Evolutionary conservation across 1,140 invertebrate species (phyloP).

Genomic region (Sinella curviseta): DNA sequence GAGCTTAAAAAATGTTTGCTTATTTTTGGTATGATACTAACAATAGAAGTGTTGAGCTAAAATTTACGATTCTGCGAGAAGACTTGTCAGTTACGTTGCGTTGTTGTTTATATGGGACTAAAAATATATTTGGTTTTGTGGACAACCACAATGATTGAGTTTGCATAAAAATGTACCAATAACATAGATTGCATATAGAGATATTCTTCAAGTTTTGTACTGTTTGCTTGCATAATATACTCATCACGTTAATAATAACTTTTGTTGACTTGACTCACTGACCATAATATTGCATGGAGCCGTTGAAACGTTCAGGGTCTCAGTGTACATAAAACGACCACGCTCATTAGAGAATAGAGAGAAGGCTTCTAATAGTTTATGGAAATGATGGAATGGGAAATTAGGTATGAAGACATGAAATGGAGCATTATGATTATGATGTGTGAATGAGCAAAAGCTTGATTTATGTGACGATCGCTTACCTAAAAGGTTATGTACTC

Average conservation of each 20-base stretch:
- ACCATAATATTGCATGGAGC: too few relatives aligned
- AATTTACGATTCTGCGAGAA: too few relatives aligned
- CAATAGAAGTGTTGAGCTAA: too few relatives aligned
- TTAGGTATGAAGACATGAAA: not conserved
- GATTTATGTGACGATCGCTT: slow-evolving; percentile 2
- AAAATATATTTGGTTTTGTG: too few relatives aligned
- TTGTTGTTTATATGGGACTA: not conserved
- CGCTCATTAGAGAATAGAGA: not conserved
- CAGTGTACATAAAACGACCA: not conserved
- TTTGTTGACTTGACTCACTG: too few relatives aligned
- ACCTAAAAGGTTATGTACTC: slow-evolving; percentile 1
- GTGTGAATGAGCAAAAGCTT: not conserved
- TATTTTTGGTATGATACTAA: too few relatives aligned
- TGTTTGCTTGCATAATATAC: too few relatives aligned
- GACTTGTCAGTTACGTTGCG: not conserved
- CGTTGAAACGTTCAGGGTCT: slow-evolving; percentile 10
- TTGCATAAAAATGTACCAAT: not conserved
- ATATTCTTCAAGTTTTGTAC: too few relatives aligned
- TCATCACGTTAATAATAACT: too few relatives aligned
- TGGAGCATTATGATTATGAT: not conserved
- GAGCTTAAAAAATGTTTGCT: too few relatives aligned
- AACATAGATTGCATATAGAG: too few relatives aligned
- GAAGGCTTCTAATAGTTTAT: not conserved
- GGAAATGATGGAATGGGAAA: not conserved
- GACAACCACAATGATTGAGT: not conserved